Evolutionary conservation across 2,113 vertebrate species (phyloP).

Genomic region (Stegastes partitus): DNA sequence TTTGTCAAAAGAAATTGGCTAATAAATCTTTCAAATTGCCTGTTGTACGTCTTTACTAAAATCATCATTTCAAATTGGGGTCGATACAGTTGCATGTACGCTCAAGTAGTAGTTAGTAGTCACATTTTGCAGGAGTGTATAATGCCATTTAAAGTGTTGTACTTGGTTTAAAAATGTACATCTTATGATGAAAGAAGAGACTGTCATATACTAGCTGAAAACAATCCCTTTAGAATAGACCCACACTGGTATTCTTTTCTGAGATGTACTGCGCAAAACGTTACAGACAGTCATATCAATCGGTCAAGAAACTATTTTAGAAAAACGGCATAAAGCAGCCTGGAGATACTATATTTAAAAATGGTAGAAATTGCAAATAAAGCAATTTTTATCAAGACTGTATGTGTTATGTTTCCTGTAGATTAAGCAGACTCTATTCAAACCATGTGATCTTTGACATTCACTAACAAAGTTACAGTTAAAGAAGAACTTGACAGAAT

Average conservation of each 20-base stretch:
- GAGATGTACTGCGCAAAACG: background rate
- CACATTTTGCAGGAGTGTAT: too few species aligned
- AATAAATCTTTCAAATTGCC: too few species aligned
- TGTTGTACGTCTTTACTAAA: too few species aligned
- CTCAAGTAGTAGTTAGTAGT: too few species aligned
- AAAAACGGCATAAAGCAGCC: background rate
- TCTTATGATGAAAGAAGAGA: background rate
- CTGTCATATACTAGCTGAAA: background rate
- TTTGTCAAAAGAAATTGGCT: too few species aligned
- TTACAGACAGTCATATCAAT: background rate
- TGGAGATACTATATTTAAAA: background rate
- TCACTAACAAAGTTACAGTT: background rate
- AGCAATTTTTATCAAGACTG: background rate
- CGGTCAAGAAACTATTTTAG: background rate
- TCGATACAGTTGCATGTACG: too few species aligned
- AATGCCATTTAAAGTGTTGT: too few species aligned
- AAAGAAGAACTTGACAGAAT: too few species aligned
- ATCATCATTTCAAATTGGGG: too few species aligned
- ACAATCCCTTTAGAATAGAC: background rate
- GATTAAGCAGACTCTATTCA: too few species aligned
- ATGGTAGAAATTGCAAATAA: background rate
- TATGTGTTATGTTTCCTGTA: background rate
- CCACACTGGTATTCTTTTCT: background rate
- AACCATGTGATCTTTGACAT: background rate
- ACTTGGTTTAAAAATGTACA: too few species aligned